These are phyloP conservation scores for Drosophila pandora DNA, from an alignment of 1,140 invertebrate genomes.

Conservation along the genomic window DNA sequence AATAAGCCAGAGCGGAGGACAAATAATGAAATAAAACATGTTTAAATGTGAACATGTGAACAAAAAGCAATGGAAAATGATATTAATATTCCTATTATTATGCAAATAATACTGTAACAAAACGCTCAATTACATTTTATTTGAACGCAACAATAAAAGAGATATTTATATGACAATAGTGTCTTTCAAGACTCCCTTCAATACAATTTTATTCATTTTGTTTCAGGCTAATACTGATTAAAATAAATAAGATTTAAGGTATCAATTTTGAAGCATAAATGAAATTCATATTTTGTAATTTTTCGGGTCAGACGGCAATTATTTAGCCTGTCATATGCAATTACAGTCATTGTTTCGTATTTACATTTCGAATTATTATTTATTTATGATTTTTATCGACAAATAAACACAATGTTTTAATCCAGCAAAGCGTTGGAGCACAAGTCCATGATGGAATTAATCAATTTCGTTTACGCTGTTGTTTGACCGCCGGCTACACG, in stretches of 20 bases:
- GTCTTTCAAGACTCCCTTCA: too few species aligned
- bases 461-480: slow-evolving; percentile 53
- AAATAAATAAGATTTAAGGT: background rate
- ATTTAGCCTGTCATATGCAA: slow-evolving; percentile 27
- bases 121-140: slow-evolving; percentile 40
- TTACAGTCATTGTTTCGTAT: slow-evolving; percentile 5
- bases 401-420: slow-evolving; percentile 62
- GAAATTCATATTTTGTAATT: background rate
- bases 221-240: background rate
- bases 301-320: slow-evolving; percentile 23
- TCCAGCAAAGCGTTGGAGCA: slow-evolving; percentile 61
- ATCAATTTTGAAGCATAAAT: background rate
- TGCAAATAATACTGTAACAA: slow-evolving; percentile 43
- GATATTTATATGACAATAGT: background rate
- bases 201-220: background rate
- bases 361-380: slow-evolving; percentile 43
- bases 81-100: slow-evolving; percentile 38
- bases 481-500: slow-evolving; percentile 48
- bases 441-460: slow-evolving; percentile 62
- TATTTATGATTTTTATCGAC: slow-evolving; percentile 55
- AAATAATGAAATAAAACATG: slow-evolving; percentile 22
- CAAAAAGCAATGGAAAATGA: slow-evolving; percentile 27
- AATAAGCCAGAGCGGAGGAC: slow-evolving; percentile 32
- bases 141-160: background rate
- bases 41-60: slow-evolving; percentile 20